Conservation (phyloP, 2,113 vertebrate species). For the Ptyas mucosa region DNA sequence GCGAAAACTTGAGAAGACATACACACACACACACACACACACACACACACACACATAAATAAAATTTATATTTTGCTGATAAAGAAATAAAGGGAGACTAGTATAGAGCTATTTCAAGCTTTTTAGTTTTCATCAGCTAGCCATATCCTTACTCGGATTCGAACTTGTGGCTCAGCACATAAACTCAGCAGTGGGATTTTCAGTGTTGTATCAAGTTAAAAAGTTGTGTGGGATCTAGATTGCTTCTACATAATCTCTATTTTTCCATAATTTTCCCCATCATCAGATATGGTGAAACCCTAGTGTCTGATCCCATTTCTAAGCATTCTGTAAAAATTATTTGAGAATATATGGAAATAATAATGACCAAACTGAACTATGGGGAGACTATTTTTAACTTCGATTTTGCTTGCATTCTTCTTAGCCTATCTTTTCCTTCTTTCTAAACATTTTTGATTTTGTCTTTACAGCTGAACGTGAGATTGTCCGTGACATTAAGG, state of each 20-base stretch:
- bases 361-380: neutral
- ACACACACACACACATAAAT: too few species aligned
- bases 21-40: too few species aligned
- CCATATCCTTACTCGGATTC: too few species aligned
- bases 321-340: neutral
- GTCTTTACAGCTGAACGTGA: conserved; percentile 84
- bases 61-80: too few species aligned
- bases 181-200: neutral
- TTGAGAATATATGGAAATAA: neutral
- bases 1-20: too few species aligned
- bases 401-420: neutral
- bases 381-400: neutral
- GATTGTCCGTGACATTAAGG: conserved; percentile 94
- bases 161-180: too few species aligned
- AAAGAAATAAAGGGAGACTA: too few species aligned
- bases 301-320: neutral
- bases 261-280: neutral
- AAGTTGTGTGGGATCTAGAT: neutral
- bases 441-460: conserved; percentile 35
- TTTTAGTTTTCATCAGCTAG: too few species aligned
- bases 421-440: conserved; percentile 1
- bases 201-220: neutral
- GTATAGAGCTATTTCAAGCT: too few species aligned
- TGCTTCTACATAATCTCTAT: neutral
- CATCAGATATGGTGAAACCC: neutral